These are phyloP conservation scores for Python bivittatus DNA, from an alignment of 2,113 vertebrate genomes.

Conservation along the genomic window DNA sequence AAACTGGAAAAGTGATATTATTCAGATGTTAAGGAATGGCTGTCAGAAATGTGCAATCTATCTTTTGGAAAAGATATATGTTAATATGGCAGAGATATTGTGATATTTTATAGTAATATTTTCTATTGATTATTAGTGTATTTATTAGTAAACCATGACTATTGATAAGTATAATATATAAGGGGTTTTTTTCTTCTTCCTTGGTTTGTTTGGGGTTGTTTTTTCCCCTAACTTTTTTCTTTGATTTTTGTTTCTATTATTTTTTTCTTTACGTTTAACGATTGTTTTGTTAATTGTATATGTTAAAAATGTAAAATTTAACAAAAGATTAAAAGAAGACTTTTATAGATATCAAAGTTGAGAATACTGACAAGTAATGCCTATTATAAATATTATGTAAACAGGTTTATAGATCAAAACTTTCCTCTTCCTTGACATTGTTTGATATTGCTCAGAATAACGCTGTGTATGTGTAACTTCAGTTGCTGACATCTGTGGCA, in stretches of 20 bases:
- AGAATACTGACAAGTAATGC: constrained; percentile 8
- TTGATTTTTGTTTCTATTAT: background rate
- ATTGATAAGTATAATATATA: background rate
- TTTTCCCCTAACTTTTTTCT: background rate
- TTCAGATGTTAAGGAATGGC: background rate
- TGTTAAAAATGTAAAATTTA: background rate
- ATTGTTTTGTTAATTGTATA: background rate
- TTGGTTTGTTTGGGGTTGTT: background rate
- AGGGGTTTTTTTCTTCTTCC: background rate
- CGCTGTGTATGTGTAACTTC: background rate
- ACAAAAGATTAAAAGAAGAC: background rate
- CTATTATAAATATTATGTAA: background rate
- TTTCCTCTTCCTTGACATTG: background rate
- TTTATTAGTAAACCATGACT: background rate
- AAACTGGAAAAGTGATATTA: background rate
- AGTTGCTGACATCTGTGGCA: background rate
- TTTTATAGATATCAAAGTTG: background rate
- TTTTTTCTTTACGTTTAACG: background rate
- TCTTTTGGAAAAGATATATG: background rate
- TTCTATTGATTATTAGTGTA: background rate
- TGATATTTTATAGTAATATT: background rate
- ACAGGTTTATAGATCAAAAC: background rate
- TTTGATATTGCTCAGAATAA: background rate
- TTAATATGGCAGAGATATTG: background rate
- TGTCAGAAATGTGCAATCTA: background rate